Conservation (phyloP, 2,113 vertebrate genomes). For the Chloropsis hardwickii region DNA sequence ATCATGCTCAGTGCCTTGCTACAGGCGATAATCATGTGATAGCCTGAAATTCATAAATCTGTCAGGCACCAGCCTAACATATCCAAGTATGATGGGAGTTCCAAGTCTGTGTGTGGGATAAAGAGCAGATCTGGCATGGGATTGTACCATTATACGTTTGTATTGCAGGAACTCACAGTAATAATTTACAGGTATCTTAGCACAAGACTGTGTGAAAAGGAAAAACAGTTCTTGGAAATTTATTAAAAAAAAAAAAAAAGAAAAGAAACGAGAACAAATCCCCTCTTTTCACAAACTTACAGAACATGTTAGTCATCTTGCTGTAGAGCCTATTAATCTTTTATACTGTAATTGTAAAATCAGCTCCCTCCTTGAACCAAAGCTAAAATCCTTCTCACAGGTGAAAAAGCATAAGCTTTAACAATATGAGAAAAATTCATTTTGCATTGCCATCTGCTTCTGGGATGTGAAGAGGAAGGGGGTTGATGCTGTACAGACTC, state of each 20-base stretch:
- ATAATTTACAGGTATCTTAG: not conserved
- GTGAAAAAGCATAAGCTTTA: not conserved
- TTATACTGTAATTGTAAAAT: not conserved
- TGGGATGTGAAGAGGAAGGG: not conserved
- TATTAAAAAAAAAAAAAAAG: not conserved
- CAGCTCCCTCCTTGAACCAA: not conserved
- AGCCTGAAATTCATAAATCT: constrained; percentile 1
- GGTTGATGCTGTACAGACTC: not conserved
- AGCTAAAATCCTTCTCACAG: not conserved
- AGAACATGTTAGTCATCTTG: not conserved
- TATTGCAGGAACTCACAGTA: not conserved
- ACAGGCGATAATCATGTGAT: not conserved
- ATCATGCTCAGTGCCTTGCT: not conserved
- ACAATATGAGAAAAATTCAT: not conserved
- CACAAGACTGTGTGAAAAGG: not conserved
- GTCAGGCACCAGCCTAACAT: not conserved
- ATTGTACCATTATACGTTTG: rapidly evolving
- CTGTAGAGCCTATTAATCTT: not conserved
- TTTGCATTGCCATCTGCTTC: constrained; percentile 49
- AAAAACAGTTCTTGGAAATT: not conserved
- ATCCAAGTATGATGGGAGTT: not conserved
- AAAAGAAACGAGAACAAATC: not conserved
- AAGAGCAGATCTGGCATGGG: not conserved
- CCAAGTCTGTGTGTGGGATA: not conserved
- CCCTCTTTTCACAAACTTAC: not conserved